Conservation (phyloP, 92 coral and sea anemone species). For the Nematostella vectensis region DNA sequence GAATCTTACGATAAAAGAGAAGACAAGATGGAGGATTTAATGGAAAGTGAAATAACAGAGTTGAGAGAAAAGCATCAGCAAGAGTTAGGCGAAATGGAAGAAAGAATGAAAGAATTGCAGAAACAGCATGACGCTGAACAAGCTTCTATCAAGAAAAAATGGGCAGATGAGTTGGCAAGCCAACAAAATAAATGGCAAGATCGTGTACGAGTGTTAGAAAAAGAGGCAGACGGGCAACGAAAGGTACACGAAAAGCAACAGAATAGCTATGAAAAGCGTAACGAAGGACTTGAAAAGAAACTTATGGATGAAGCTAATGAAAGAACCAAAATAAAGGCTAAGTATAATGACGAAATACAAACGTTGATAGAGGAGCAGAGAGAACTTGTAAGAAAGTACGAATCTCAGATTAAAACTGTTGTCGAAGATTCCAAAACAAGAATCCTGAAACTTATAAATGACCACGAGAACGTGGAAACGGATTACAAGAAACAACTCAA, state of each 20-base stretch:
- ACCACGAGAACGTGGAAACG: slow-evolving; percentile 38
- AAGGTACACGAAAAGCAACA: too few species aligned
- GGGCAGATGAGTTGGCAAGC: too few species aligned
- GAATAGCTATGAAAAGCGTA: slow-evolving; percentile 19
- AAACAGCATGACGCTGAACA: slow-evolving; percentile 24
- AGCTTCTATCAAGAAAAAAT: too few species aligned
- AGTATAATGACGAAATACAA: slow-evolving; percentile 36
- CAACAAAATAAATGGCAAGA: too few species aligned
- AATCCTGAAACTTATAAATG: slow-evolving; percentile 37
- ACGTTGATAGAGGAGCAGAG: slow-evolving; percentile 25
- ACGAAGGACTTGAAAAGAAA: slow-evolving; percentile 32
- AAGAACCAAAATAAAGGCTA: slow-evolving; percentile 34
- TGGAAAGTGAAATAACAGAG: slow-evolving; percentile 46
- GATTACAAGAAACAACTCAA: slow-evolving; percentile 24
- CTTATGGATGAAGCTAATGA: slow-evolving; percentile 41
- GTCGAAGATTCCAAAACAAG: slow-evolving; percentile 36
- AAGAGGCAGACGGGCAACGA: slow-evolving; percentile 22
- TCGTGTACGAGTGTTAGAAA: too few species aligned
- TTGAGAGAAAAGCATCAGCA: slow-evolving; percentile 25
- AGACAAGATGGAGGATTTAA: slow-evolving; percentile 29
- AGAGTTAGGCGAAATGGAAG: slow-evolving; percentile 17
- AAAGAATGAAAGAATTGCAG: slow-evolving; percentile 14
- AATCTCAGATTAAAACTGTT: slow-evolving; percentile 28
- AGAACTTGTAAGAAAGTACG: slow-evolving; percentile 22
- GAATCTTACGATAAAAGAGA: slow-evolving; percentile 27